Evolutionary conservation across 2,113 vertebrate genomes (phyloP).

Genomic region (Aegithalos caudatus): DNA sequence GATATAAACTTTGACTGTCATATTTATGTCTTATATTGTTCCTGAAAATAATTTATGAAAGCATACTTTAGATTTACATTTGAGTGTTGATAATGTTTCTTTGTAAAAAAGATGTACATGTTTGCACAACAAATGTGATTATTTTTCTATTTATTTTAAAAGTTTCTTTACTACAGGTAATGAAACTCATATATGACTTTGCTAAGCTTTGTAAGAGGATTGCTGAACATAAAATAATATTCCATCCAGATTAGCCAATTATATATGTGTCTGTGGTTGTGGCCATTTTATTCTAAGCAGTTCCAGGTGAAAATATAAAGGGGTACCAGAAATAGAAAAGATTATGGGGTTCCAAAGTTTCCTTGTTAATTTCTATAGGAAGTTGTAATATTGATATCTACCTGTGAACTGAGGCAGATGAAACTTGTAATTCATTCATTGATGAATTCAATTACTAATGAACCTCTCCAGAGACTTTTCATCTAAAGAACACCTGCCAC

Average conservation of each 20-base stretch:
- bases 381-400: background rate
- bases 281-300: background rate
- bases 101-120: fast-evolving
- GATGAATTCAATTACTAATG: background rate
- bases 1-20: background rate
- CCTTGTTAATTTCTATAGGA: background rate
- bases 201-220: background rate
- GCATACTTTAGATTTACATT: background rate
- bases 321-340: background rate
- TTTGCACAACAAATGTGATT: background rate
- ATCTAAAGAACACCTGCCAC: background rate
- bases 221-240: background rate
- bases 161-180: background rate
- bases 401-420: background rate
- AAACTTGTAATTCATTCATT: background rate
- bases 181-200: background rate
- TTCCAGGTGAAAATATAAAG: background rate
- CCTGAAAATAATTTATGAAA: background rate
- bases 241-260: background rate
- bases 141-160: background rate
- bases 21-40: background rate
- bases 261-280: background rate
- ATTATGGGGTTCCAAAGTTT: background rate
- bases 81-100: background rate
- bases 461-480: background rate